phyloP scores from a whole-genome alignment of 2,888 invertebrate species.

The Crepidodera aurea region DNA sequence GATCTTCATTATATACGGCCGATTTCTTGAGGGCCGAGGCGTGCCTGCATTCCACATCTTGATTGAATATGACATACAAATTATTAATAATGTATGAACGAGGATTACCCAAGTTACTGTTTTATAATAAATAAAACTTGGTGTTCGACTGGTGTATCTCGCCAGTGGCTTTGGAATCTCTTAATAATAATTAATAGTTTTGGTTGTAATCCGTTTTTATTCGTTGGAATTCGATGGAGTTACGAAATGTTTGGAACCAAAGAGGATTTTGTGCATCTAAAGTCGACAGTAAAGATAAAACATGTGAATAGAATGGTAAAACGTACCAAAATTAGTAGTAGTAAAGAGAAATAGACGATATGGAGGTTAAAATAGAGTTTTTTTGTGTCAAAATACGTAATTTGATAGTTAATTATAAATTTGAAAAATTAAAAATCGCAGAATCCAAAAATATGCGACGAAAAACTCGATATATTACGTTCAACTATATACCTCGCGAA shows the following conservation, averaged over 20 bases:
- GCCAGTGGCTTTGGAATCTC: not conserved
- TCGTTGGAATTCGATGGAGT: not conserved
- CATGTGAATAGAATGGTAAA: not conserved
- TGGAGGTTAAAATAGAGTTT: no score
- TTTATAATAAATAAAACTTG: constrained; percentile 10
- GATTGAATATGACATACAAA: constrained; percentile 16
- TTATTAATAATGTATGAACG: constrained; percentile 14
- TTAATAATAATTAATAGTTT: constrained; percentile 6
- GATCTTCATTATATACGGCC: constrained; percentile 22
- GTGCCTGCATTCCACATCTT: constrained; percentile 24
- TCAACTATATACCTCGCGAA: no score
- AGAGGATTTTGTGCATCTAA: not conserved
- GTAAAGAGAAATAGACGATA: no score
- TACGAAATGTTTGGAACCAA: not conserved
- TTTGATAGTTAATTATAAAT: no score
- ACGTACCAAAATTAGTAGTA: no score
- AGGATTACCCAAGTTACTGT: constrained; percentile 9
- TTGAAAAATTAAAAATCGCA: no score
- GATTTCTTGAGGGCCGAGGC: constrained; percentile 22
- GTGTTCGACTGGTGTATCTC: not conserved
- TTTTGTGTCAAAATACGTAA: no score
- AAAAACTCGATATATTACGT: no score
- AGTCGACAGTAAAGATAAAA: not conserved
- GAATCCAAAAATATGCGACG: no score
- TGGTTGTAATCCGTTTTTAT: not conserved